These are phyloP conservation scores for Cephalopholis sonnerati DNA, from an alignment of 2,113 vertebrate genomes.

Conservation along the genomic window DNA sequence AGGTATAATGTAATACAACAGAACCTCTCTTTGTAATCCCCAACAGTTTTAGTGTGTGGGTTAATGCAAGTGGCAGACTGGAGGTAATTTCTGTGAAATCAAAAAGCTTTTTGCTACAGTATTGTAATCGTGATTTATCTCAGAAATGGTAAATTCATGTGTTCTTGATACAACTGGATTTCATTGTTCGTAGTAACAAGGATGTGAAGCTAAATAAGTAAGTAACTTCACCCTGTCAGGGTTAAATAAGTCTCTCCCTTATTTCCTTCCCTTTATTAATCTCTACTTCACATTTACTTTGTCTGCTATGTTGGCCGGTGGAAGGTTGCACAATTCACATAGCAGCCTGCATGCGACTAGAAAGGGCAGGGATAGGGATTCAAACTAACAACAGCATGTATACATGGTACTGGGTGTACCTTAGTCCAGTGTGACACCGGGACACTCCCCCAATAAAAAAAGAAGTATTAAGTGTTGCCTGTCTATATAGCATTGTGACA, in stretches of 20 bases:
- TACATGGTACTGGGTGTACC: conserved; percentile 43
- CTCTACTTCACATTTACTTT: neutral
- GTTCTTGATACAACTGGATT: neutral
- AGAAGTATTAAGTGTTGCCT: conserved; percentile 77
- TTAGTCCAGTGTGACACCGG: conserved; percentile 57
- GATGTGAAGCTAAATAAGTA: conserved; percentile 10
- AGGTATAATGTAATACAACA: conserved; percentile 54
- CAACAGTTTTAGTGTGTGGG: conserved; percentile 18
- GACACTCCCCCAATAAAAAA: conserved; percentile 57
- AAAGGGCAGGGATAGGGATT: neutral
- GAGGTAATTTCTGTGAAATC: conserved; percentile 16
- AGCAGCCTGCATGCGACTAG: neutral
- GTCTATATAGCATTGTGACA: conserved; percentile 80
- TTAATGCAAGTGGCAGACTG: conserved; percentile 26
- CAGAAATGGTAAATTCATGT: conserved; percentile 13
- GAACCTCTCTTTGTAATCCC: conserved; percentile 49
- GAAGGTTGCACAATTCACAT: neutral
- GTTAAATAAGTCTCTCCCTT: neutral
- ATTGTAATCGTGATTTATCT: conserved; percentile 1
- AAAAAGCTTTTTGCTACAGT: conserved; percentile 17
- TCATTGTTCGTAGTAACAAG: neutral
- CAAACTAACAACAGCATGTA: neutral
- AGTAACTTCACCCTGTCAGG: neutral
- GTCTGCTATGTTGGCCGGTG: neutral
- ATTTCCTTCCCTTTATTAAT: neutral